These are phyloP conservation scores for Sarcophaga variegata DNA, from an alignment of 2,888 invertebrate species.

Conservation along the genomic window DNA sequence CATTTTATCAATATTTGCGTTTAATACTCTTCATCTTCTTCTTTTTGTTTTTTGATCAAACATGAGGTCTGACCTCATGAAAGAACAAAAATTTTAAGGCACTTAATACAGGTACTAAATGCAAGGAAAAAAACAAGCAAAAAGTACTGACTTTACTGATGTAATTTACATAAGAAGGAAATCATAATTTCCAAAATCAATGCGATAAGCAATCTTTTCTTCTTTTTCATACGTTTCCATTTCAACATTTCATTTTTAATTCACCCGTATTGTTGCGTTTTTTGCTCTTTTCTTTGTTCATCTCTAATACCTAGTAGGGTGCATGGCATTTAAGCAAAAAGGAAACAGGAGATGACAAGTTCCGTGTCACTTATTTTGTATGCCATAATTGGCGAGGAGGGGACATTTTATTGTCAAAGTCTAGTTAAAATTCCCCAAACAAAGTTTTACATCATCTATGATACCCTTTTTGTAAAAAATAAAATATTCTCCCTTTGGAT, in stretches of 20 bases:
- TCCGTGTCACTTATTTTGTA: background rate
- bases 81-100: slow-evolving; percentile 3
- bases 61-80: background rate
- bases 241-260: background rate
- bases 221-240: background rate
- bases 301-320: background rate
- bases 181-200: slow-evolving; percentile 60
- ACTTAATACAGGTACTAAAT: slow-evolving; percentile 12
- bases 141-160: slow-evolving; percentile 36
- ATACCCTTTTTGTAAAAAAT: background rate
- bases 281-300: background rate
- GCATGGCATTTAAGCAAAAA: background rate
- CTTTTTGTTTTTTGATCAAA: too few species aligned
- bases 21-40: background rate
- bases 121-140: background rate
- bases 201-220: slow-evolving; percentile 35
- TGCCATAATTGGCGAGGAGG: background rate
- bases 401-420: background rate
- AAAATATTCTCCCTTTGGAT: too few species aligned
- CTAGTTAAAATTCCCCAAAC: background rate
- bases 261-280: background rate
- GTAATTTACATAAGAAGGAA: slow-evolving; percentile 67
- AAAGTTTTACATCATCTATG: background rate
- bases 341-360: slow-evolving; percentile 7
- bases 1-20: slow-evolving; percentile 52